A percentile compares a stretch with the other conserved stretches of the same genome.
Evolutionary conservation across 2,888 invertebrate genomes (phyloP).

Genomic region (Orgyia antiqua): DNA sequence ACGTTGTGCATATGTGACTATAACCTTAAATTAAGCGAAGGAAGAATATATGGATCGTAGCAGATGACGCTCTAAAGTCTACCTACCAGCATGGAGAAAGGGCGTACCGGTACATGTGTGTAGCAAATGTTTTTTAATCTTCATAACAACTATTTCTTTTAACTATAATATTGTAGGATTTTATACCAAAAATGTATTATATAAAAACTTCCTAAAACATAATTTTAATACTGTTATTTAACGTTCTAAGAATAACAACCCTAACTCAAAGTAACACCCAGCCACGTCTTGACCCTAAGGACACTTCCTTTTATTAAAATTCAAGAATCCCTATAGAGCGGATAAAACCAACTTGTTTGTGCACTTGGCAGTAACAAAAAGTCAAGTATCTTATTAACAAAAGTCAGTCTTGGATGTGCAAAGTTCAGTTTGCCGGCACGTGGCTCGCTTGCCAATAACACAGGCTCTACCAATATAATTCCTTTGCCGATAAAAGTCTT

Average conservation of each 20-base stretch:
- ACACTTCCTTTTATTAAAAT: conserved; percentile 20
- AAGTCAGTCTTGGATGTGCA: neutral
- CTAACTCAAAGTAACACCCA: neutral
- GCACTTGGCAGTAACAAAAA: neutral
- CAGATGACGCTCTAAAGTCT: too few relatives aligned
- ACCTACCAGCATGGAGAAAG: too few relatives aligned
- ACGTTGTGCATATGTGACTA: too few relatives aligned
- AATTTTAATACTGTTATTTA: too few relatives aligned
- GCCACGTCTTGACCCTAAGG: conserved; percentile 4
- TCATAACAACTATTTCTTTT: too few relatives aligned
- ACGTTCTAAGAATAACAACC: conserved; percentile 1
- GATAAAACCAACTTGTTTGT: conserved; percentile 7
- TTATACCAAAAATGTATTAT: too few relatives aligned
- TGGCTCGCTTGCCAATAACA: conserved; percentile 11
- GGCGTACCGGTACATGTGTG: too few relatives aligned
- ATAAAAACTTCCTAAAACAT: too few relatives aligned
- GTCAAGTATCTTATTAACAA: neutral
- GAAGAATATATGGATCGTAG: too few relatives aligned
- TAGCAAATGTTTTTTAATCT: too few relatives aligned
- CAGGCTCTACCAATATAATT: conserved; percentile 11
- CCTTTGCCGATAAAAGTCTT: conserved; percentile 11
- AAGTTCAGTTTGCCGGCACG: conserved; percentile 12
- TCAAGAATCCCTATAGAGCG: conserved; percentile 9
- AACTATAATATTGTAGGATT: too few relatives aligned
- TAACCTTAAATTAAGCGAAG: too few relatives aligned